Base-by-base conservation (phyloP, 2,888 invertebrate genomes). In the Macrosiphum euphorbiae region DNA sequence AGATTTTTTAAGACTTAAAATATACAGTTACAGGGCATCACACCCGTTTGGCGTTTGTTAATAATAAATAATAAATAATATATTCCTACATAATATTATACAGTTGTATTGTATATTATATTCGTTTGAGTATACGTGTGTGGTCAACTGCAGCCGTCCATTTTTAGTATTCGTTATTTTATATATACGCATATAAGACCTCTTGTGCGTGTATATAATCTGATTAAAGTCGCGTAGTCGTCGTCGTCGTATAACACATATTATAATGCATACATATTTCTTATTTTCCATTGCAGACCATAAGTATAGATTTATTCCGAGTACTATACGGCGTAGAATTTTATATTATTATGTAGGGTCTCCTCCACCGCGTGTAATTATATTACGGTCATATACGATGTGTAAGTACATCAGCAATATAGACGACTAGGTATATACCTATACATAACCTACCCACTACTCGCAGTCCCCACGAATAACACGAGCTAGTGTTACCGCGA, bases 161-260 rank as follows among this genome's bases (percentile, higher is more conserved):
- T 89, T 89, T 89, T 89, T 52, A 61, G 58, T 89, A 28, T 44
- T 61, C 89, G 7, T 44, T 89, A 41, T 58, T 89, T 58, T 61
- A 44, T 61, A 28, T 52, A 41, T 28, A 28, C 10, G 16, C 16
- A 41, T 35, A 88, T 52, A 24, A 58, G 61, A 44, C 5, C 35
- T 44, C 41, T 13, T 28, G 58, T 61, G 89, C 88, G 41, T 88
- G 55, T 89, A 58, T 28, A 61, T 89, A 89, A 89, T 89, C 58
- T 61, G 89, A 89, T 89, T 58, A 89, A 55, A 41, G 41, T 58
- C 41, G 58, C 28, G 58, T 88, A 35, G 52, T 87, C 13, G n/a
- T 35, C 20, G 78, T 58, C 28, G n/a, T 41, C 41, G 26, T 13
- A 88, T 52, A 13, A n/a, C 55, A 88, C 35, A 55, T 88, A 55